Evolutionary conservation across 2,113 vertebrate species (phyloP), one percentile per base, ranked within the genome.

Genomic region (Piaya cayana): DNA sequence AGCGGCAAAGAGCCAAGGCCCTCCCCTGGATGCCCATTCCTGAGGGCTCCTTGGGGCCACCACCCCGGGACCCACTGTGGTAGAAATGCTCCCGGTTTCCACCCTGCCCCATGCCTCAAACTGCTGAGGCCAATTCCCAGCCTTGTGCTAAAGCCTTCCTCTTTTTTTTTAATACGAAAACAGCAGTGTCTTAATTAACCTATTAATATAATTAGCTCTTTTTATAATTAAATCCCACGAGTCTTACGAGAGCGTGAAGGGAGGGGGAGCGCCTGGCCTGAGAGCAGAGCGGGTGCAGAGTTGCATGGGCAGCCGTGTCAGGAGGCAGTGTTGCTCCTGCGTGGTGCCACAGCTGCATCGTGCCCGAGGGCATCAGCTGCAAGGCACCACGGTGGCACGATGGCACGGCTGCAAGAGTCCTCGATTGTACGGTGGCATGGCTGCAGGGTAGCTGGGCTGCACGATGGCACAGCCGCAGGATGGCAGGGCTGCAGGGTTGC

Each of bases 111-210:
- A 4, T 3, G 0, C 47, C 72, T 45, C 19, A 0, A 27, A 39
- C 39, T 10, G 0, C 25, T 0, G 30, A 52, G 58, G 12, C 15
- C 43, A 6, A 29, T 63, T 47, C 83, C 80, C 89, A 79, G 15
- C 22, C 81, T 45, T n/a, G 60, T 32, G 15, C n/a, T 67, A 43
- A 64, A 77, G 25, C 49, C 52, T 30, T 29, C 23, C n/a, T 22
- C 34, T 72, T 79, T 19, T 20, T 15, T 30, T n/a, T n/a, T n/a
- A n/a, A 29, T 32, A 65, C 34, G 47, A 75, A 72, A 77, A 68
- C 77, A 84, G 50, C 71, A 42, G 21, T 37, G 32, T 55, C 68
- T 90, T 94, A 90, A 97, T 96, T 91, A 96, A 83, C 76, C 29
- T 20, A 30, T 71, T 89, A 53, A 82, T 76, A 47, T 29, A 52